These are phyloP conservation scores for Machaerirhynchus nigripectus DNA, from an alignment of 2,113 vertebrate species.

Conservation along the genomic window DNA sequence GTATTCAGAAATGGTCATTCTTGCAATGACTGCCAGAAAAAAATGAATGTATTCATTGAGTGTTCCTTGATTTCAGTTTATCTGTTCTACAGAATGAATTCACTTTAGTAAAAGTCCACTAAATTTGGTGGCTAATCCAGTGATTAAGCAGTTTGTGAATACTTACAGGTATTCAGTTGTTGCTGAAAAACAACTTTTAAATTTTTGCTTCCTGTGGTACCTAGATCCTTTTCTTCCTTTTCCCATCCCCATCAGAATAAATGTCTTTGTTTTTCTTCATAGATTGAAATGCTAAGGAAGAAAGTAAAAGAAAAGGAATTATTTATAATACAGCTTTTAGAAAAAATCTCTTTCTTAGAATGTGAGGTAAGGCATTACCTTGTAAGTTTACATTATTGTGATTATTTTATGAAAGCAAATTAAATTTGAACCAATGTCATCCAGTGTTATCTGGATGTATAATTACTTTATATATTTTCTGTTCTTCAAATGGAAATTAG, in stretches of 20 bases:
- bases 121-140: neutral
- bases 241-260: neutral
- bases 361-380: constrained; percentile 86
- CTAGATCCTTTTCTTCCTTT: neutral
- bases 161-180: neutral
- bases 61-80: neutral
- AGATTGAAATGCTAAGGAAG: constrained; percentile 88
- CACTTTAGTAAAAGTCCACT: neutral
- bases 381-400: neutral
- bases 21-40: neutral
- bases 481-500: neutral
- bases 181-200: neutral
- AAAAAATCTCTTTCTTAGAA: constrained; percentile 95
- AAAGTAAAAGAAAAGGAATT: constrained; percentile 92
- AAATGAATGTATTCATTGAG: neutral
- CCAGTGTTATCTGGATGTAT: neutral
- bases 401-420: neutral
- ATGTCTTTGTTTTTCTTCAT: constrained; percentile 33
- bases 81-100: neutral
- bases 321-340: constrained; percentile 92
- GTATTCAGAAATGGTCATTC: neutral
- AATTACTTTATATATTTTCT: neutral
- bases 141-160: neutral
- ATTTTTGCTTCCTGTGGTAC: neutral
- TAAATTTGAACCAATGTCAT: neutral